Evolutionary conservation across 2,888 invertebrate species (phyloP).

Genomic region (Fragum whitleyi): DNA sequence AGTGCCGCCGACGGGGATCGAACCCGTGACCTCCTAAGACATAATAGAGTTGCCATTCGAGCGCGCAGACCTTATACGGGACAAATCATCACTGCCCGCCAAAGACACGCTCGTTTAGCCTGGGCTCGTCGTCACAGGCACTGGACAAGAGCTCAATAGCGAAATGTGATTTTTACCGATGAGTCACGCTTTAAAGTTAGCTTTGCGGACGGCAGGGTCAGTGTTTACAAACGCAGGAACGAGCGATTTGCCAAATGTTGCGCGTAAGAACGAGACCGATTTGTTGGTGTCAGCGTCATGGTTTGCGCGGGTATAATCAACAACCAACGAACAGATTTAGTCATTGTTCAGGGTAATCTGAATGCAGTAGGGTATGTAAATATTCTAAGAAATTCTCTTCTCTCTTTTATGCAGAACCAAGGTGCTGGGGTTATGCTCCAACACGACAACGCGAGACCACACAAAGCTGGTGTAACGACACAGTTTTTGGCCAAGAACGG

Average conservation of each 20-base stretch:
- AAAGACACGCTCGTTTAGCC: constrained; percentile 10
- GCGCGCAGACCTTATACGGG: constrained; percentile 5
- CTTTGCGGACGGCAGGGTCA: constrained; percentile 20
- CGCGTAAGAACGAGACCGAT: constrained; percentile 14
- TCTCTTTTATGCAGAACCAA: background rate
- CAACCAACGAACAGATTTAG: constrained; percentile 9
- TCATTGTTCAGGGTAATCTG: constrained; percentile 30
- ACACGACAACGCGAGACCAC: constrained; percentile 31
- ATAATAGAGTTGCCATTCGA: background rate
- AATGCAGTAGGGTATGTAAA: constrained; percentile 23
- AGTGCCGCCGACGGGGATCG: too few species aligned
- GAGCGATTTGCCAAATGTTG: constrained; percentile 25
- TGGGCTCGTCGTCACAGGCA: constrained; percentile 20
- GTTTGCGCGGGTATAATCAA: constrained; percentile 3
- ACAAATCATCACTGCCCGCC: constrained; percentile 20
- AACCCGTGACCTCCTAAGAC: too few species aligned
- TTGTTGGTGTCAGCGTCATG: constrained; percentile 12
- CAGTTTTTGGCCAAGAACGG: constrained; percentile 6
- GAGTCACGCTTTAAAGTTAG: constrained; percentile 23
- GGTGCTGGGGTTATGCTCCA: background rate
- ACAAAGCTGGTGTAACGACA: constrained; percentile 7
- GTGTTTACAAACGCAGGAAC: constrained; percentile 17
- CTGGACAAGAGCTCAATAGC: constrained; percentile 16
- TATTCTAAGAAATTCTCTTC: constrained; percentile 1
- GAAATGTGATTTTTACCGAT: constrained; percentile 5